Evolutionary conservation across 2,888 invertebrate species (phyloP).

Genomic region (Eledone cirrhosa): DNA sequence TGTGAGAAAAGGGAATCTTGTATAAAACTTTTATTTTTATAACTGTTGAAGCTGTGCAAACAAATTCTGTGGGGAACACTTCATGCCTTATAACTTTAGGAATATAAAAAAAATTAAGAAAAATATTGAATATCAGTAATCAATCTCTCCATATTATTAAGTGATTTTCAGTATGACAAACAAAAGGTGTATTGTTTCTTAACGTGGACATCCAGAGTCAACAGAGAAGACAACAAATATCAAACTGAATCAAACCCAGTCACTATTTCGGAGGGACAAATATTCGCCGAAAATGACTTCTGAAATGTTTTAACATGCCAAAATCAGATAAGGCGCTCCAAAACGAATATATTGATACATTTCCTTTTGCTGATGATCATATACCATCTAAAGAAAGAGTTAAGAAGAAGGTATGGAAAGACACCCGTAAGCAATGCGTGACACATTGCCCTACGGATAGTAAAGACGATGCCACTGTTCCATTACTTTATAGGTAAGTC

Average conservation of each 20-base stretch:
- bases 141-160: no score
- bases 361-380: conserved; percentile 47
- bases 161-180: no score
- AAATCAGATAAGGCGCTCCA: conserved; percentile 43
- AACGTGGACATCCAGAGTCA: no score
- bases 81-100: no score
- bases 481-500: conserved; percentile 38
- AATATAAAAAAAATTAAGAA: no score
- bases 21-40: no score
- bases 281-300: conserved; percentile 50
- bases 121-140: no score
- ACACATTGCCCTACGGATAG: conserved; percentile 41
- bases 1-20: no score
- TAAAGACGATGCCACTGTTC: conserved; percentile 47
- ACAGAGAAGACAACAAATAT: no score
- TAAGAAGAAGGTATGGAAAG: conserved; percentile 33
- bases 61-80: no score
- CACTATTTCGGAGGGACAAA: conserved; percentile 39
- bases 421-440: conserved; percentile 35
- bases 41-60: no score
- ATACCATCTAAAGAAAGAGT: conserved; percentile 1
- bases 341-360: conserved; percentile 47
- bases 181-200: no score
- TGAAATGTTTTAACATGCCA: conserved; percentile 57
- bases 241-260: conserved; percentile 11